Evolutionary conservation across 2,888 invertebrate species (phyloP).

Genomic region (Oegoconia quadripuncta): DNA sequence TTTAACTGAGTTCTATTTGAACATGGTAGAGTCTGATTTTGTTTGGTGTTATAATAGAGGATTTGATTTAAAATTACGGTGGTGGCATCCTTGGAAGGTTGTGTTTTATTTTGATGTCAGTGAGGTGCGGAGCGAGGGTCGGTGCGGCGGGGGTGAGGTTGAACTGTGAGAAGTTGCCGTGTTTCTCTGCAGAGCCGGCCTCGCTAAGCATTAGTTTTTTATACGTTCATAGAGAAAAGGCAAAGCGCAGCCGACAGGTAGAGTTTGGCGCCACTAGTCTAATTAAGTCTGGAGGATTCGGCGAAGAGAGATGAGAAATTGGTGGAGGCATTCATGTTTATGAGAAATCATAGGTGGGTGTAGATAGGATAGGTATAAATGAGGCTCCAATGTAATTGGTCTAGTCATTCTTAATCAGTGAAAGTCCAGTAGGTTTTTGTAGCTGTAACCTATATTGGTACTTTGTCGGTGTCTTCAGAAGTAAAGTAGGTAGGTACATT

Average conservation of each 20-base stretch:
- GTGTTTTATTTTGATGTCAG: conserved; percentile 63
- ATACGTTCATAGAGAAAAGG: conserved; percentile 72
- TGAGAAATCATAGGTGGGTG: not conserved
- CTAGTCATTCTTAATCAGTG: no score
- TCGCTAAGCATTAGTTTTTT: conserved; percentile 72
- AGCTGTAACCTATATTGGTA: no score
- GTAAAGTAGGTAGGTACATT: no score
- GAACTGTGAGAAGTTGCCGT: conserved; percentile 72
- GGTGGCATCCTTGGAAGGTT: conserved; percentile 78
- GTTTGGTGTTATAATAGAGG: conserved; percentile 30
- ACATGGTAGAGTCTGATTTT: conserved; percentile 37
- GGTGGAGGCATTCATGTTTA: conserved; percentile 28
- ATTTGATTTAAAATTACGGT: conserved; percentile 64
- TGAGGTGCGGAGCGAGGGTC: conserved; percentile 31
- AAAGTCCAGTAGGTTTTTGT: no score
- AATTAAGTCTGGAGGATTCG: conserved; percentile 65
- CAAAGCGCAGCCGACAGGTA: conserved; percentile 73
- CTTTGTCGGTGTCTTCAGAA: no score
- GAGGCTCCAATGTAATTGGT: no score
- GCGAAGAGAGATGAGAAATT: conserved; percentile 50
- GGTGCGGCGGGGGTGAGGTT: conserved; percentile 34
- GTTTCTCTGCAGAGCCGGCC: conserved; percentile 52
- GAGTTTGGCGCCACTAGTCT: conserved; percentile 68
- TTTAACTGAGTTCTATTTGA: conserved; percentile 23
- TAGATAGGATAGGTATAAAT: not conserved